phyloP scores from a whole-genome alignment of 2,113 vertebrate species.

The Oncorhynchus tshawytscha region DNA sequence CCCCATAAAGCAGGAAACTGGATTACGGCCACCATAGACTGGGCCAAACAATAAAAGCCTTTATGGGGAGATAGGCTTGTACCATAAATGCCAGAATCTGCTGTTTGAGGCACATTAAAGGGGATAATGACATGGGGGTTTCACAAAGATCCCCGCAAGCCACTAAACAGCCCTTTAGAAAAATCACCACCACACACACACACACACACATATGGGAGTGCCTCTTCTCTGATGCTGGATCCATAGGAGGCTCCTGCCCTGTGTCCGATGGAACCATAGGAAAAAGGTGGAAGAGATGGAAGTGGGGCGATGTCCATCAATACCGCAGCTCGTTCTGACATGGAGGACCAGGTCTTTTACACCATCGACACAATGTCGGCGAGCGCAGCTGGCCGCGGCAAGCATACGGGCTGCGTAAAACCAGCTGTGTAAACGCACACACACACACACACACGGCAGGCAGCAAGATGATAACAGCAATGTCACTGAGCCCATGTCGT shows the following conservation, averaged over 20 bases:
- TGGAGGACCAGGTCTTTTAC: slow-evolving; percentile 58
- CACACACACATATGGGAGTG: slow-evolving; percentile 14
- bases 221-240: slow-evolving; percentile 19
- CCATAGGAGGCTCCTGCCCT: slow-evolving; percentile 40
- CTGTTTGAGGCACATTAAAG: slow-evolving; percentile 71
- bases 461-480: slow-evolving; percentile 15
- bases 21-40: slow-evolving; percentile 69
- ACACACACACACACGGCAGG: slow-evolving; percentile 34
- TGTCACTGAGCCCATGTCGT: slow-evolving; percentile 8
- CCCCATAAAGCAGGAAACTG: slow-evolving; percentile 72
- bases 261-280: slow-evolving; percentile 39
- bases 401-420: slow-evolving; percentile 41
- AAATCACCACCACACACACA: slow-evolving; percentile 3
- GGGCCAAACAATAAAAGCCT: slow-evolving; percentile 69
- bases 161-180: neutral
- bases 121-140: slow-evolving; percentile 59
- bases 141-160: slow-evolving; percentile 52
- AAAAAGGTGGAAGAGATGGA: slow-evolving; percentile 19
- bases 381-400: slow-evolving; percentile 44
- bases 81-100: slow-evolving; percentile 74
- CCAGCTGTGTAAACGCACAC: slow-evolving; percentile 70
- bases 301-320: slow-evolving; percentile 39
- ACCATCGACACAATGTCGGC: slow-evolving; percentile 41
- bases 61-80: slow-evolving; percentile 72
- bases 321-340: slow-evolving; percentile 50